Conservation (phyloP, 2,888 invertebrate species). For the Ptilodon capucinus region DNA sequence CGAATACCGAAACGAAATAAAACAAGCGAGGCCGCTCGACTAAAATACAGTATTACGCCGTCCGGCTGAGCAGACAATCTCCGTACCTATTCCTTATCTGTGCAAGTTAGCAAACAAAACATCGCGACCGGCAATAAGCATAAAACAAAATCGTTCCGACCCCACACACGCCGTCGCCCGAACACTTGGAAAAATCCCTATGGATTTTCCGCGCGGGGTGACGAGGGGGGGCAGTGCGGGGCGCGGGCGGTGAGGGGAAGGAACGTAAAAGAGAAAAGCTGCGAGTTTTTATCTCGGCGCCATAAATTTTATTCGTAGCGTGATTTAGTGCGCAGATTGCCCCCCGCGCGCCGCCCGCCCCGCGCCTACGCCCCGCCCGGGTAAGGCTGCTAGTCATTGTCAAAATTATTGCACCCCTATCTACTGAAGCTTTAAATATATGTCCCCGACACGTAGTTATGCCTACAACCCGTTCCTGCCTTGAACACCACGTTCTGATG, state of each 20-base stretch:
- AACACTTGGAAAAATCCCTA: slow-evolving; percentile 83
- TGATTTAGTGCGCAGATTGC: slow-evolving; percentile 84
- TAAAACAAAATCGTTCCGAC: slow-evolving; percentile 82
- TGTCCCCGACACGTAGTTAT: slow-evolving; percentile 77
- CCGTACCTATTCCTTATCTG: slow-evolving; percentile 72
- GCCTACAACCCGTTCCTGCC: slow-evolving; percentile 72
- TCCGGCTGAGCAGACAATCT: slow-evolving; percentile 66
- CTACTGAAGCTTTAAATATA: slow-evolving; percentile 82
- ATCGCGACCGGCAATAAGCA: slow-evolving; percentile 79
- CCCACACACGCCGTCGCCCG: slow-evolving; percentile 79
- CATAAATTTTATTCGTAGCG: slow-evolving; percentile 84
- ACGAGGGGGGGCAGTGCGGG: slow-evolving; percentile 40
- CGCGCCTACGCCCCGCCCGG: slow-evolving; percentile 78
- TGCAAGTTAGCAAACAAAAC: slow-evolving; percentile 80
- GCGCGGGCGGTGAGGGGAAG: slow-evolving; percentile 59
- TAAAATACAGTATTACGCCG: slow-evolving; percentile 39
- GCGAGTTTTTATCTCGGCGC: slow-evolving; percentile 84
- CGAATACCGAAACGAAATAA: slow-evolving; percentile 30
- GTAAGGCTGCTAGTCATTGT: slow-evolving; percentile 83
- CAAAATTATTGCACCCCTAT: slow-evolving; percentile 83
- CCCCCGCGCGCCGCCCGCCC: slow-evolving; percentile 65
- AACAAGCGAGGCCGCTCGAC: slow-evolving; percentile 32
- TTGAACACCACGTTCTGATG: slow-evolving; percentile 44
- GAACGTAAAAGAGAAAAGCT: slow-evolving; percentile 84
- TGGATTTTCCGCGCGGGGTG: slow-evolving; percentile 77